Conservation (phyloP, 1,140 invertebrate genomes). For the Nilaparvata lugens region DNA sequence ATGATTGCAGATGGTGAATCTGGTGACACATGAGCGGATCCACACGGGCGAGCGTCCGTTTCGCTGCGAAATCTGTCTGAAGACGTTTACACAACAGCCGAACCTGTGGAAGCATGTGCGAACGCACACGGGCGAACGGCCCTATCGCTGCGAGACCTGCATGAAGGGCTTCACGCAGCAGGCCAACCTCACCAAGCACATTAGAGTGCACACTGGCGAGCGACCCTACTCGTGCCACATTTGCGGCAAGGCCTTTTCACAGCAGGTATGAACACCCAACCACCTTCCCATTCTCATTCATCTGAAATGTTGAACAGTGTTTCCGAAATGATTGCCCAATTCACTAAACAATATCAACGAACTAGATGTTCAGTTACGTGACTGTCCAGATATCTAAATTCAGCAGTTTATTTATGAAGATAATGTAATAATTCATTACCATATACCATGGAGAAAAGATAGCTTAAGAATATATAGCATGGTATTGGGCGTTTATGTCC, state of each 20-base stretch:
- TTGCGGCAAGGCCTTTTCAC: slow-evolving; percentile 50
- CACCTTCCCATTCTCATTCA: no score
- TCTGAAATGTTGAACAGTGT: no score
- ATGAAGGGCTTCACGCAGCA: slow-evolving; percentile 52
- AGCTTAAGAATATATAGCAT: no score
- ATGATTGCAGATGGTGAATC: not conserved
- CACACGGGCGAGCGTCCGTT: slow-evolving; percentile 37
- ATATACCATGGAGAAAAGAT: no score
- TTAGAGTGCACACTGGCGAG: slow-evolving; percentile 53
- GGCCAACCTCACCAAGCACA: slow-evolving; percentile 61
- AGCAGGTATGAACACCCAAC: slow-evolving; percentile 25
- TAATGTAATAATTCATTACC: no score
- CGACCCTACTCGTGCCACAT: slow-evolving; percentile 50
- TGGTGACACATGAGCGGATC: slow-evolving; percentile 20
- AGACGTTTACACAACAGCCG: slow-evolving; percentile 34
- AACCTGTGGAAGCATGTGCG: slow-evolving; percentile 28
- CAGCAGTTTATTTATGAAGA: no score
- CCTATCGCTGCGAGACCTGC: slow-evolving; percentile 49
- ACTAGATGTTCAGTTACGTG: no score
- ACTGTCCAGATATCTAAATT: no score
- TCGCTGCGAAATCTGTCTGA: slow-evolving; percentile 31
- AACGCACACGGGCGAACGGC: slow-evolving; percentile 44
- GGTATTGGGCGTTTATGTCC: no score
- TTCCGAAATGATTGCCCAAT: no score
- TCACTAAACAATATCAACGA: no score